phyloP scores from a whole-genome alignment of 2,113 vertebrate genomes.

The Pollachius pollachius region DNA sequence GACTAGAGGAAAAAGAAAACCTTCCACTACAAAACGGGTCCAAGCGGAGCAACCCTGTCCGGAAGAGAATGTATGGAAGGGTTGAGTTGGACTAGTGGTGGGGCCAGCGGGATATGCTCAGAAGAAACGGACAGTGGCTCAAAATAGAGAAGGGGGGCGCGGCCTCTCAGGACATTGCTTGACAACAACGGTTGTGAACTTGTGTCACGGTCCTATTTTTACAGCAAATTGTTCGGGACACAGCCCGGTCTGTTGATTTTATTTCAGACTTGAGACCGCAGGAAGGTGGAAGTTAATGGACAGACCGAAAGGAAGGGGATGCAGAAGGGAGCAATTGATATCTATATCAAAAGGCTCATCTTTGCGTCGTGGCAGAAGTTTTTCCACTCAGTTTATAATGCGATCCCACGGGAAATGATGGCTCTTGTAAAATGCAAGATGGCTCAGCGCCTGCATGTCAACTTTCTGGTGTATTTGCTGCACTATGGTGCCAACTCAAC shows the following conservation, averaged over 20 bases:
- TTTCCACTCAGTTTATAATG: background rate
- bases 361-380: background rate
- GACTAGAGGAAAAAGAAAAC: background rate
- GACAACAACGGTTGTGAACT: conserved; percentile 47
- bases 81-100: background rate
- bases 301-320: conserved; percentile 13
- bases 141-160: conserved; percentile 25
- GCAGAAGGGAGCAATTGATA: conserved; percentile 5
- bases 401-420: conserved; percentile 15
- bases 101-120: conserved; percentile 1
- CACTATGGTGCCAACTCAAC: conserved; percentile 41
- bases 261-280: conserved; percentile 35
- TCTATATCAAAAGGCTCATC: background rate
- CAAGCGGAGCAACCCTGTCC: background rate
- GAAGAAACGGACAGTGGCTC: conserved; percentile 18
- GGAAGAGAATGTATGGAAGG: background rate
- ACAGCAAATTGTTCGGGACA: conserved; percentile 36
- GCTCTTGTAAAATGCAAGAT: background rate
- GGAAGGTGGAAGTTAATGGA: conserved; percentile 23
- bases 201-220: conserved; percentile 45
- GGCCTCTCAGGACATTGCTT: conserved; percentile 30
- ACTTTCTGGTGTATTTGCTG: background rate
- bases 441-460: background rate
- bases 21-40: background rate
- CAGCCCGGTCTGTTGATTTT: conserved; percentile 7